phyloP scores from a whole-genome alignment of 2,888 invertebrate species.

The Ceratothoa steindachneri region DNA sequence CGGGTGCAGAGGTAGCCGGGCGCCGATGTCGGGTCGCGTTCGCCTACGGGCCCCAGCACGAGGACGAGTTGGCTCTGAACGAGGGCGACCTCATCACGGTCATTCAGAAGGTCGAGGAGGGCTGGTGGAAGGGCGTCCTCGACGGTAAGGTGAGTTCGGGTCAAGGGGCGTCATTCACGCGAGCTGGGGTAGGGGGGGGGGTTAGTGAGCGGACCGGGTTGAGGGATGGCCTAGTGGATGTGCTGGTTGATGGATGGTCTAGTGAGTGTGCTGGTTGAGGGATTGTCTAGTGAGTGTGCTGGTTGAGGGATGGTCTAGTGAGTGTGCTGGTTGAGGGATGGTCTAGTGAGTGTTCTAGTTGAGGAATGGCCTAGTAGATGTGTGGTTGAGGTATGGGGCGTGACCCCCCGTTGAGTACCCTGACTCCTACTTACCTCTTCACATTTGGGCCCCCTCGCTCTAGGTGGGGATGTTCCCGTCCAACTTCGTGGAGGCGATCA shows the following conservation, averaged over 20 bases:
- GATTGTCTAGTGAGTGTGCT: background rate
- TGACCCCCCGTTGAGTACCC: no score
- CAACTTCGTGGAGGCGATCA: slow-evolving; percentile 81
- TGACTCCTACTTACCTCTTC: no score
- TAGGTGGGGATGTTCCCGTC: slow-evolving; percentile 88
- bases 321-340: no score
- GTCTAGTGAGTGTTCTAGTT: no score
- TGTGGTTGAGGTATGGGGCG: no score
- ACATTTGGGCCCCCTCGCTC: no score
- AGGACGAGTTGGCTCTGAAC: slow-evolving; percentile 81
- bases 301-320: no score
- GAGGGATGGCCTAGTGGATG: background rate
- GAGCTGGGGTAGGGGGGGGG: background rate
- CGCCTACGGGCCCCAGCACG: slow-evolving; percentile 87
- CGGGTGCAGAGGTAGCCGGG: slow-evolving; percentile 50
- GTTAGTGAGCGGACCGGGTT: background rate
- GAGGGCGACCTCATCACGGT: slow-evolving; percentile 88
- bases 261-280: background rate
- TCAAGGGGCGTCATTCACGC: background rate
- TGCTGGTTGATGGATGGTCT: background rate
- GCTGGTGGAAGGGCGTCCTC: slow-evolving; percentile 84
- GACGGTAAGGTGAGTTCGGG: slow-evolving; percentile 65
- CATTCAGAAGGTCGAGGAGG: slow-evolving; percentile 86
- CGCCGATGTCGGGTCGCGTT: slow-evolving; percentile 78
- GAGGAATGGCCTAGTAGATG: no score